These are phyloP conservation scores for Gadopsis marmoratus DNA, from an alignment of 2,797 vertebrate species.

Conservation along the genomic window DNA sequence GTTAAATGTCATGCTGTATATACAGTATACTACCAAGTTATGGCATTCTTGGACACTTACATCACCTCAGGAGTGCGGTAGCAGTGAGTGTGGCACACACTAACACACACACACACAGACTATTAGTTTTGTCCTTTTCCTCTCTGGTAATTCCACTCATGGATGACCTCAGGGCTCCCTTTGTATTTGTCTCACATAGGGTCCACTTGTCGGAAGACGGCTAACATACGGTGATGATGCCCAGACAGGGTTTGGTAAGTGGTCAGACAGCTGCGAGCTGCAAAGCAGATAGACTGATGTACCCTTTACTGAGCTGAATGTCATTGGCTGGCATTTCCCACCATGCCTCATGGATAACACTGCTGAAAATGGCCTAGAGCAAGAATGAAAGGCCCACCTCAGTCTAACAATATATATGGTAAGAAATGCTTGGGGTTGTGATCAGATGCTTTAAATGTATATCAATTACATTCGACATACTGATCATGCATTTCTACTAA, in stretches of 20 bases:
- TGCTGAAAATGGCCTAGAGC: constrained; percentile 62
- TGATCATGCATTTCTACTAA: neutral
- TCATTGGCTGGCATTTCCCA: constrained; percentile 82
- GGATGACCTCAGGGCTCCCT: constrained; percentile 57
- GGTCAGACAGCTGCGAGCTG: constrained; percentile 76
- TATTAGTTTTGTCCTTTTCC: constrained; percentile 54
- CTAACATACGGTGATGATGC: constrained; percentile 77
- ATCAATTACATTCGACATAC: neutral
- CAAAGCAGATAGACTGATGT: constrained; percentile 83
- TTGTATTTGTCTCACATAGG: constrained; percentile 76
- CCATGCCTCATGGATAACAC: constrained; percentile 69
- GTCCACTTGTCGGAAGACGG: constrained; percentile 66
- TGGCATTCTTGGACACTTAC: constrained; percentile 16
- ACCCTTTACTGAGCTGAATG: constrained; percentile 83
- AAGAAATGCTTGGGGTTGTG: constrained; percentile 5
- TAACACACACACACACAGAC: neutral
- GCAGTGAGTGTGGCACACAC: constrained; percentile 11
- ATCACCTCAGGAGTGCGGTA: neutral
- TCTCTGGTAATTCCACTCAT: constrained; percentile 30
- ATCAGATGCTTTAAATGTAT: constrained; percentile 18
- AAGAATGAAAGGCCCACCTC: constrained; percentile 38
- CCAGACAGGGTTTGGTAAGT: constrained; percentile 74
- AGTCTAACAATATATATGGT: constrained; percentile 8
- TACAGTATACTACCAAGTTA: constrained; percentile 9
- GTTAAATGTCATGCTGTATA: constrained; percentile 48